Evolutionary conservation across 92 coral and sea anemone genomes (phyloP).

Genomic region (Desmophyllum pertusum): DNA sequence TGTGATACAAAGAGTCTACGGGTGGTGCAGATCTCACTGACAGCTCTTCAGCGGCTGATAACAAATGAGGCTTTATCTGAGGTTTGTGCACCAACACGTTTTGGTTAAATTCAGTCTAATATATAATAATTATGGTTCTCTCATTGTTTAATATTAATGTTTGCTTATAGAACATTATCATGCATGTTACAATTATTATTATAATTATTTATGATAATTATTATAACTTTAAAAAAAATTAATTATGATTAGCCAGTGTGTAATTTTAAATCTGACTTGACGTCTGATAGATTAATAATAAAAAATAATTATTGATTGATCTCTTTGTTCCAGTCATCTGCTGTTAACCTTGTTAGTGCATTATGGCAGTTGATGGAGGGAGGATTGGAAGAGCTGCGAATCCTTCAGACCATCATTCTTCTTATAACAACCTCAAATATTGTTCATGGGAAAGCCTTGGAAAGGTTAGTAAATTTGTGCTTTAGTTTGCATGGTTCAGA

Average conservation of each 20-base stretch:
- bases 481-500: too few relatives aligned
- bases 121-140: neutral
- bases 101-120: neutral
- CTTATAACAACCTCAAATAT: constrained; percentile 89
- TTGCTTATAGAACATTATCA: too few relatives aligned
- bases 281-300: neutral
- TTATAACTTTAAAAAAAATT: too few relatives aligned
- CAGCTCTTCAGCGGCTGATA: constrained; percentile 87
- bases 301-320: neutral
- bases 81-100: constrained; percentile 58
- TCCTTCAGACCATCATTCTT: constrained; percentile 88
- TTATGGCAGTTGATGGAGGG: constrained; percentile 97
- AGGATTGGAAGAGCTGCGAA: constrained; percentile 91
- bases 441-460: constrained; percentile 93
- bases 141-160: too few relatives aligned
- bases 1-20: constrained; percentile 96
- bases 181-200: too few relatives aligned
- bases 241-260: too few relatives aligned
- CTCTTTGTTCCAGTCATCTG: constrained; percentile 68
- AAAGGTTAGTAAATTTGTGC: constrained; percentile 62
- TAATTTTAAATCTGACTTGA: neutral
- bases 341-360: constrained; percentile 77
- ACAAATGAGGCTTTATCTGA: constrained; percentile 94
- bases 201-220: too few relatives aligned
- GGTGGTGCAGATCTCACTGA: constrained; percentile 94